These are phyloP conservation scores for Sebastolobus altivelis DNA, from an alignment of 2,797 vertebrate genomes.

Conservation along the genomic window DNA sequence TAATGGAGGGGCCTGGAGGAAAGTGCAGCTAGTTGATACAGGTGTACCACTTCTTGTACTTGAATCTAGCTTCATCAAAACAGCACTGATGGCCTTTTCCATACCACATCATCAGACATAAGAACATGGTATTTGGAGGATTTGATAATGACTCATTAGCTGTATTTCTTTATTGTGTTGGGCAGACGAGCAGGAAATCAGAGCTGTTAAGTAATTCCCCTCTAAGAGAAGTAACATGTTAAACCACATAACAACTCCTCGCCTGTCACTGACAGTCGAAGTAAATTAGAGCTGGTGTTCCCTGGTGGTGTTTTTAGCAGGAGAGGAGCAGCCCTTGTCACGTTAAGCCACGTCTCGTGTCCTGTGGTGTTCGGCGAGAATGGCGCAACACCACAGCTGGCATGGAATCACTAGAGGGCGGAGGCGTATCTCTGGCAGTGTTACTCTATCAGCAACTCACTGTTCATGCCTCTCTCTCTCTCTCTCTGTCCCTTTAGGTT, in stretches of 20 bases:
- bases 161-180: slow-evolving; percentile 41
- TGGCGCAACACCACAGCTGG: slow-evolving; percentile 76
- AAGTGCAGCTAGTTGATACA: neutral
- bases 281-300: slow-evolving; percentile 72
- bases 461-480: slow-evolving; percentile 52
- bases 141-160: slow-evolving; percentile 51
- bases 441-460: slow-evolving; percentile 63
- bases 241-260: slow-evolving; percentile 60
- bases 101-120: neutral
- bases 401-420: slow-evolving; percentile 70
- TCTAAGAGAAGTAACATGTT: slow-evolving; percentile 50
- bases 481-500: slow-evolving; percentile 76
- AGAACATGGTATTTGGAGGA: slow-evolving; percentile 25
- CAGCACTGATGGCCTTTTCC: slow-evolving; percentile 11
- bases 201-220: slow-evolving; percentile 52
- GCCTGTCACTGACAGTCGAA: slow-evolving; percentile 57
- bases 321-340: slow-evolving; percentile 74
- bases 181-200: slow-evolving; percentile 52
- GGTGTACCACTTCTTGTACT: slow-evolving; percentile 9
- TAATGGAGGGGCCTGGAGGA: slow-evolving; percentile 7
- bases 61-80: slow-evolving; percentile 26
- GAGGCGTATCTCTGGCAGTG: slow-evolving; percentile 62
- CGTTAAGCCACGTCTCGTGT: slow-evolving; percentile 68
- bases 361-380: slow-evolving; percentile 59
- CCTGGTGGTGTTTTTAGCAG: slow-evolving; percentile 68